Base-by-base conservation (phyloP, 2,113 vertebrate genomes). In the Mirza zaza region DNA sequence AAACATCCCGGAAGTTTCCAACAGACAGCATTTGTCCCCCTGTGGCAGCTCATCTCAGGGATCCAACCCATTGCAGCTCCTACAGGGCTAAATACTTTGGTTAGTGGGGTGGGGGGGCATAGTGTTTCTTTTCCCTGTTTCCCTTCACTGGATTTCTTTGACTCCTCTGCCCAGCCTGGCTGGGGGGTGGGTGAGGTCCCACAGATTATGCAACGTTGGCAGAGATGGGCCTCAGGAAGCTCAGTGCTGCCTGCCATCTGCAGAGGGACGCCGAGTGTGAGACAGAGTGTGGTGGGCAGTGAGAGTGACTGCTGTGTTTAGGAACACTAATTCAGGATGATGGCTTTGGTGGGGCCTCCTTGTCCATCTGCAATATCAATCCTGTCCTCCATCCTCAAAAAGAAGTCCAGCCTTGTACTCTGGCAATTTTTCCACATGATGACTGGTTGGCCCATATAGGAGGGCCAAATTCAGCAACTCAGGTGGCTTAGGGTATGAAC, bases 401-500 rank as follows among this genome's bases (percentile, higher is more conserved):
- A 42, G 45, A 75, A 73, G 50, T 23, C n/a, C 9, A 23, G 39
- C 29, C 36, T 90, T 67, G 10, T 29, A 13, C 9, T 65, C 25
- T 3, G 65, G 52, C 34, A 23, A n/a, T 32, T 77, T 80, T 63
- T 68, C 32, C 61, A 42, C n/a, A 17, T 52, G 1, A 1, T 45
- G 48, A 87, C 23, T 59, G 68, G 70, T 50, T 21, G 61, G 61
- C 25, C 34, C 42, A 63, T 12, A 36, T 3, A 52, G 3, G 36
- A 73, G n/a, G 57, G 42, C 42, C 80, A 90, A 75, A 42, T 55
- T 45, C 18, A 76, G 76, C 50, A 90, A 93, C 84, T 89, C 71
- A 84, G 29, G 77, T 82, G 27, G 65, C 42, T 87, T n/a, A 65
- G 32, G n/a, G n/a, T 34, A 36, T 25, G 3, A 3, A 29, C 13